phyloP scores from a whole-genome alignment of 2,888 invertebrate species.

The Yponomeuta evonymella region DNA sequence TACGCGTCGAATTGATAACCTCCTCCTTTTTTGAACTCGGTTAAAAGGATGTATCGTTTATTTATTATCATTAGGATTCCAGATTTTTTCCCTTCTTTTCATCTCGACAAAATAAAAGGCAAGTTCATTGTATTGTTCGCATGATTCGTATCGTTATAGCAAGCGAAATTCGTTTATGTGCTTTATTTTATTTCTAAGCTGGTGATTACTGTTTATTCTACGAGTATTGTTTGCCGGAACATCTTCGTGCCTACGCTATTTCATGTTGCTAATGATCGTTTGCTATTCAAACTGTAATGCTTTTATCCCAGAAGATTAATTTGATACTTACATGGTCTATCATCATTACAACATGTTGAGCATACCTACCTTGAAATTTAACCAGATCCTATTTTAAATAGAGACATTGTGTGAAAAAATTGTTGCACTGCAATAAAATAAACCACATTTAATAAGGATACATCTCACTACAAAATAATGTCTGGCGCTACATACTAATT shows the following conservation, averaged over 20 bases:
- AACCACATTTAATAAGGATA: too few relatives aligned
- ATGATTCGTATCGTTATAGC: slow-evolving; percentile 32
- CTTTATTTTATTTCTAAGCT: slow-evolving; percentile 24
- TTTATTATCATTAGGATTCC: neutral
- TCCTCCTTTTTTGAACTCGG: too few relatives aligned
- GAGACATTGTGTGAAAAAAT: too few relatives aligned
- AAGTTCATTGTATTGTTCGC: slow-evolving; percentile 25
- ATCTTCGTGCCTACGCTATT: slow-evolving; percentile 4
- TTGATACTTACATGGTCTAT: neutral
- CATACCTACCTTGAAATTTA: too few relatives aligned
- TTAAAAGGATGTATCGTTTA: neutral
- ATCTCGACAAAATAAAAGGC: slow-evolving; percentile 6
- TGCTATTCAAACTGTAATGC: neutral
- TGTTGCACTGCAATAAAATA: too few relatives aligned
- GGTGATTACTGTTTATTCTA: slow-evolving; percentile 30
- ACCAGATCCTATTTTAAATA: too few relatives aligned
- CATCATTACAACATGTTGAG: neutral
- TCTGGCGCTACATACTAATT: too few relatives aligned
- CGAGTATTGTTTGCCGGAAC: slow-evolving; percentile 22
- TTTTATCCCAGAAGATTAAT: neutral
- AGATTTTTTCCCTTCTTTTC: neutral
- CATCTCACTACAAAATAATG: too few relatives aligned
- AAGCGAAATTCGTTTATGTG: slow-evolving; percentile 26
- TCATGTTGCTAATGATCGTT: neutral
- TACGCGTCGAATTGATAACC: too few relatives aligned